Evolutionary conservation across 2,888 invertebrate species (phyloP).

Genomic region (Myathropa florea): DNA sequence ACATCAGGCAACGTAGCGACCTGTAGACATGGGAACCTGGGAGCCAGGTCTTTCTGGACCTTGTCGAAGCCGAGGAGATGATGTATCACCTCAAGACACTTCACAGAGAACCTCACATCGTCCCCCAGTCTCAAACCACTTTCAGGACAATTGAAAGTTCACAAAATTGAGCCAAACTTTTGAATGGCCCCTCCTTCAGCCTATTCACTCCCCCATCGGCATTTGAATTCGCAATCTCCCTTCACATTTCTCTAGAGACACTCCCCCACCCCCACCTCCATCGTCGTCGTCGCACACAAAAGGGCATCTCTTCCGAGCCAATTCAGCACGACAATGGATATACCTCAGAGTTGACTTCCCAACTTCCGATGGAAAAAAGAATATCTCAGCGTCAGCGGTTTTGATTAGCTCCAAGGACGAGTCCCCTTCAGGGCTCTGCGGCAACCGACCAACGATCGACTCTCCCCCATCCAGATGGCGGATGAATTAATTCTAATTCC

Average conservation of each 20-base stretch:
- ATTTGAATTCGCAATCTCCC: neutral
- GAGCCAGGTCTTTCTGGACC: too few relatives aligned
- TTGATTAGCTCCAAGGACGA: neutral
- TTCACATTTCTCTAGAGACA: too few relatives aligned
- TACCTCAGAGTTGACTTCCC: neutral
- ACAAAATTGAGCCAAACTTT: neutral
- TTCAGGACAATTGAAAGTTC: neutral
- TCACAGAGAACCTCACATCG: neutral
- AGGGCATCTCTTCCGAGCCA: neutral
- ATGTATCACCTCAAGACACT: neutral
- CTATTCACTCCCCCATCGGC: neutral
- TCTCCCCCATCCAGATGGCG: neutral
- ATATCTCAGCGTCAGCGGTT: neutral
- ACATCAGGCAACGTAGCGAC: too few relatives aligned
- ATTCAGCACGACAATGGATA: neutral
- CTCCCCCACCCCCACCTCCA: neutral
- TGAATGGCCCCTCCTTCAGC: neutral
- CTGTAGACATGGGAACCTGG: too few relatives aligned
- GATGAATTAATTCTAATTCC: conserved; percentile 1
- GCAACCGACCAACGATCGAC: neutral
- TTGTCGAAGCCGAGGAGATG: neutral
- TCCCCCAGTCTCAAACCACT: neutral
- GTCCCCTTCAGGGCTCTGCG: neutral
- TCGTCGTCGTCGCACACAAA: neutral
- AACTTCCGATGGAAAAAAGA: neutral